Percentiles rank a stretch among this genome's conserved stretches.
phyloP scores from a whole-genome alignment of 2,113 vertebrate species.

The Acrocephalus arundinaceus region DNA sequence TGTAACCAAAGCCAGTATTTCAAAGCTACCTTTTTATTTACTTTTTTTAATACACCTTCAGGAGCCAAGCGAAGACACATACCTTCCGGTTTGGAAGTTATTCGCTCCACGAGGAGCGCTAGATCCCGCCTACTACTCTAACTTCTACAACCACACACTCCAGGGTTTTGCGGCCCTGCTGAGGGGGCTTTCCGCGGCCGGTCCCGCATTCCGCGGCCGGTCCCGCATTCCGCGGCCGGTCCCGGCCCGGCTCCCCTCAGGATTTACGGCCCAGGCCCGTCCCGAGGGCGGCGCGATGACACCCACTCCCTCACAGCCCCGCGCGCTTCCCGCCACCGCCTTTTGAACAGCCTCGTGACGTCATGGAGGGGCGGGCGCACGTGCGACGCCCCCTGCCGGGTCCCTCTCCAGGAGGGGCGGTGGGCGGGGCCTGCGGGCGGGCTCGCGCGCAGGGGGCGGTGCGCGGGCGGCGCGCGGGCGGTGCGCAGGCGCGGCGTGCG shows the following conservation, averaged over 20 bases:
- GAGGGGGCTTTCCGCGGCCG: background rate
- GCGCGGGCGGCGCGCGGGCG: too few species aligned
- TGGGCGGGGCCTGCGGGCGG: background rate
- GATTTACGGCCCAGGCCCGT: rapidly evolving
- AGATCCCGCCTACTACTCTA: rapidly evolving
- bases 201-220: background rate
- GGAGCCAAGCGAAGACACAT: background rate
- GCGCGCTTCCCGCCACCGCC: background rate
- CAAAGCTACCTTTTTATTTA: too few species aligned
- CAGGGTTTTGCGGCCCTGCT: rapidly evolving
- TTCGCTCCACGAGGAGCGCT: background rate
- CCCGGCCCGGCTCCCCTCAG: background rate
- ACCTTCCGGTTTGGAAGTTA: background rate
- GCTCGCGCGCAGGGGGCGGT: background rate
- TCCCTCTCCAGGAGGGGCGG: rapidly evolving
- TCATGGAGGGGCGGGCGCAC: background rate
- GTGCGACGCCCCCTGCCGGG: background rate
- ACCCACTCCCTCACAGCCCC: rapidly evolving
- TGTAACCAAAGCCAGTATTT: background rate
- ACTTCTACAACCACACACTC: rapidly evolving
- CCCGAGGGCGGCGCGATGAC: background rate
- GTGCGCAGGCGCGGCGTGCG: too few species aligned
- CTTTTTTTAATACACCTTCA: background rate
- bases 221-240: background rate
- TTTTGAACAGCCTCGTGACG: background rate